Percentiles rank a stretch among this genome's conserved stretches.
phyloP scores from a whole-genome alignment of 2,113 vertebrate genomes.

The Cichladusa arquata region DNA sequence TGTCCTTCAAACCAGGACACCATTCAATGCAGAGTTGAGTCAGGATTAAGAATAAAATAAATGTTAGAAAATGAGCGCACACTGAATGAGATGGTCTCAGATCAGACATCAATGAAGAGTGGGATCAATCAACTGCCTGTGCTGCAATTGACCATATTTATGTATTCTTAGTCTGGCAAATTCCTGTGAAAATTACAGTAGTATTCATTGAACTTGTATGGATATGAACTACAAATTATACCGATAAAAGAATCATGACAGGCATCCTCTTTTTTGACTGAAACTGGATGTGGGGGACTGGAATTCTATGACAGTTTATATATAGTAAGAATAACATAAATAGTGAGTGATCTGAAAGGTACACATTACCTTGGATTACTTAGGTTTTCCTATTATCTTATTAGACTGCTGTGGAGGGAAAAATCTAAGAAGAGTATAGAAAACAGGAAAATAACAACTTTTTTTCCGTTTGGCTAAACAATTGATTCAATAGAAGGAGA shows the following conservation, averaged over 20 bases:
- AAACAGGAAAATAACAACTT: neutral
- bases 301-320: neutral
- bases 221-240: neutral
- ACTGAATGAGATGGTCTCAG: neutral
- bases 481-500: neutral
- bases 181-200: neutral
- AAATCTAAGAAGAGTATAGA: neutral
- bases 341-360: neutral
- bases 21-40: neutral
- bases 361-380: neutral
- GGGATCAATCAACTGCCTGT: neutral
- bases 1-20: no score
- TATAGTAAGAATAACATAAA: neutral
- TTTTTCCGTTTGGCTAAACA: neutral
- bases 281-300: neutral
- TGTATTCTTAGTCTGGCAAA: neutral
- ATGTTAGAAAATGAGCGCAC: neutral
- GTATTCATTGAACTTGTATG: neutral
- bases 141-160: neutral
- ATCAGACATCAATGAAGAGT: neutral
- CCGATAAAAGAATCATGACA: neutral
- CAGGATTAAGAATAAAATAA: neutral
- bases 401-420: neutral
- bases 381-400: neutral
- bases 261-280: neutral